Percentiles rank a stretch among this genome's conserved stretches.
These are phyloP conservation scores for Bryconaethiops microstoma DNA, from an alignment of 2,797 vertebrate species.

Conservation along the genomic window DNA sequence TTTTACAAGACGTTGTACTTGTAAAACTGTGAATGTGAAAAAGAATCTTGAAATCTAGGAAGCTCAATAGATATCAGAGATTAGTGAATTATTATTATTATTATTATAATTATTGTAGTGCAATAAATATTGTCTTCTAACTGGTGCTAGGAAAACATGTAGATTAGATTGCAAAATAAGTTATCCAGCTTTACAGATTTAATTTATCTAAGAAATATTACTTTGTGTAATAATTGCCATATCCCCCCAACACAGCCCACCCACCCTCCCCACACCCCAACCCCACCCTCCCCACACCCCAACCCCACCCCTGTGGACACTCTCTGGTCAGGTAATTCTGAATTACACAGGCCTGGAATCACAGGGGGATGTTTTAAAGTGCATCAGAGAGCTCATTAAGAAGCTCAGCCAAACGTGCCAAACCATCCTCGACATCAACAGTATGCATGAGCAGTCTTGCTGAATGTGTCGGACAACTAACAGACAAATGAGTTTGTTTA, in stretches of 20 bases:
- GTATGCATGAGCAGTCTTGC: background rate
- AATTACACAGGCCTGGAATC: background rate
- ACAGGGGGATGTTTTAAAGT: background rate
- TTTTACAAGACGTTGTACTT: no score
- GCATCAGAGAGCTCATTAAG: conserved; percentile 12
- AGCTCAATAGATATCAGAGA: no score
- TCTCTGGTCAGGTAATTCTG: background rate
- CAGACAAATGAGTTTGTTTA: background rate
- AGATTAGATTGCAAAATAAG: background rate
- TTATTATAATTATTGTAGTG: background rate
- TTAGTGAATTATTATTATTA: no score
- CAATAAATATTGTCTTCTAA: background rate
- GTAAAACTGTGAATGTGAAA: no score
- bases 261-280: no score
- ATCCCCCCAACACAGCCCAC: no score
- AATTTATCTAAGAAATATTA: background rate
- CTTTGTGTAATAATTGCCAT: background rate
- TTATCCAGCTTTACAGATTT: background rate
- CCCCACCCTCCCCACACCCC: no score
- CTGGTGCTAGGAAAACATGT: background rate
- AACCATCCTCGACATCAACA: background rate
- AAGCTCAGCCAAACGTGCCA: background rate
- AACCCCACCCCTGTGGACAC: no score
- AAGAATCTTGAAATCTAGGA: no score
- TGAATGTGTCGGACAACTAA: background rate